Conservation (phyloP, 2,113 vertebrate species). For the Dipodomys merriami region DNA sequence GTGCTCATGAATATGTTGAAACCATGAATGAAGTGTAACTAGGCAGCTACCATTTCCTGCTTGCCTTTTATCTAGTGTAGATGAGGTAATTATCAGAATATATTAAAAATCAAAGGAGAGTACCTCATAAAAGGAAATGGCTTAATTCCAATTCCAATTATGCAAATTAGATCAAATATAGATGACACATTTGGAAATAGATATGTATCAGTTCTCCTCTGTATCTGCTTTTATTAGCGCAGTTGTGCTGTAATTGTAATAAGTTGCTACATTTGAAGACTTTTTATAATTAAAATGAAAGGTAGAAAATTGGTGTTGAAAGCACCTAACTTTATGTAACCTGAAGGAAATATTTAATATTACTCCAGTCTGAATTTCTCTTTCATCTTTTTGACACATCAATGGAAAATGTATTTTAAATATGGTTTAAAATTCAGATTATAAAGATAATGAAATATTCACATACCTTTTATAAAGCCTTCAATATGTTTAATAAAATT, state of each 20-base stretch:
- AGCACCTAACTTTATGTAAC: slow-evolving; percentile 51
- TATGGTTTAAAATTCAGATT: slow-evolving; percentile 62
- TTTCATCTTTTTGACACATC: slow-evolving; percentile 61
- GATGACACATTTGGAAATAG: slow-evolving; percentile 55
- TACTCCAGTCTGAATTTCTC: slow-evolving; percentile 42
- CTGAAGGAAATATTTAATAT: slow-evolving; percentile 50
- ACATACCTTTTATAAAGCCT: neutral
- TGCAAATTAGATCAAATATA: slow-evolving; percentile 68
- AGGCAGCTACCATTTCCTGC: neutral
- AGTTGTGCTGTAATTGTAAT: slow-evolving; percentile 42
- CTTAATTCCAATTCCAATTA: slow-evolving; percentile 69
- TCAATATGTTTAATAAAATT: slow-evolving; percentile 46
- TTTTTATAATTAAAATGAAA: slow-evolving; percentile 57
- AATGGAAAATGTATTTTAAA: slow-evolving; percentile 54
- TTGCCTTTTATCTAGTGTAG: slow-evolving; percentile 58
- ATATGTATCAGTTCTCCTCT: slow-evolving; percentile 39
- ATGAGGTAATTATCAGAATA: slow-evolving; percentile 60
- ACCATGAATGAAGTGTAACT: neutral
- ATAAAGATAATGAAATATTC: slow-evolving; percentile 68
- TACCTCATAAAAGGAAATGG: slow-evolving; percentile 62
- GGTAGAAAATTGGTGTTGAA: slow-evolving; percentile 65
- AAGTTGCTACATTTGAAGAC: slow-evolving; percentile 47
- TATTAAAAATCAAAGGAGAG: slow-evolving; percentile 72
- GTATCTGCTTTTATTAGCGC: slow-evolving; percentile 59
- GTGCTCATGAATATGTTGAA: neutral